Base-by-base conservation (phyloP, 2,797 vertebrate genomes). In the Sebastes diaconus region DNA sequence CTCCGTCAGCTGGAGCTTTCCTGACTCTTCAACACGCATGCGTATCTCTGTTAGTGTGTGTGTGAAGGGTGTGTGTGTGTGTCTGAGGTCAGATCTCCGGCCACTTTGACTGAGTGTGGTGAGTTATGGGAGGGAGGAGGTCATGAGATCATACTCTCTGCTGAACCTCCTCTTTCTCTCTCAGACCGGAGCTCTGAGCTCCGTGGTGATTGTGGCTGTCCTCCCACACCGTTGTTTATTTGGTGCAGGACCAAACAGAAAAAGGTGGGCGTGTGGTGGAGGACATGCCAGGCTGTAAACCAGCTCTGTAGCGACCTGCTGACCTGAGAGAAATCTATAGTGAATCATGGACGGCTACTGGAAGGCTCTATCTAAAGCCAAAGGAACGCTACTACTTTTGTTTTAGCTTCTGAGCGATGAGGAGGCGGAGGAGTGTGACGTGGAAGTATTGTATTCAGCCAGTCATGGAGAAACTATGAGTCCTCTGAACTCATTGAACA, bases 151-250 rank as follows among this genome's bases (percentile, higher is more conserved):
- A 88, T 73, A 58, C 72, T 67, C 4, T 46, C 42, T 18, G 2
- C 73, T 24, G 66, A 78, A 29, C 72, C 80, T 85, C 75, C 77
- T 89, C 68, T 77, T 52, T 67, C 42, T 42, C 70, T 54, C 75
- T 52, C 77, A 84, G 79, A 66, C 85, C 70, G 42, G 12, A 60
- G 76, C 84, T 73, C 70, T 77, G 70, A 61, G 76, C 84, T 73
- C 70, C 73, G 66, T 50, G 63, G 58, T 88, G 87, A 85, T 91
- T 90, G 84, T 91, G 84, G 73, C 75, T 54, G 64, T 84, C 83
- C 87, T 91, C 89, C 86, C 77, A 69, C 87, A 72, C 85, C n/a
- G 78, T 78, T 90, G 89, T 94, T 93, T 91, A 88, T 89, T 64
- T 91, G 92, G 68, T 82, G 80, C 76, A 65, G 72, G 76, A 65